phyloP scores from a whole-genome alignment of 2,797 vertebrate species.

The Danio choprae region DNA sequence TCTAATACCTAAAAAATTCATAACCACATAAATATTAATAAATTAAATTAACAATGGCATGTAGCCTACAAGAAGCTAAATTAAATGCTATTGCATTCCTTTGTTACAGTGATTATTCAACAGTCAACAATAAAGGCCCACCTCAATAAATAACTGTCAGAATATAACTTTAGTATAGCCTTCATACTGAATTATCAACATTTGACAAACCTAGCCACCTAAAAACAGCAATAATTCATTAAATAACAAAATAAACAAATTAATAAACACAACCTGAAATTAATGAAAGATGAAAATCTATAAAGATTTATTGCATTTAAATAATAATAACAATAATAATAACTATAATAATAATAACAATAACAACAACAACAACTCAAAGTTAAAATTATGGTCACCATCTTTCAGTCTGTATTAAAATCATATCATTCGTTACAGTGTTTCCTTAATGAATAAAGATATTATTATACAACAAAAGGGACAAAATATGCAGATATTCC shows the following conservation, averaged over 20 bases:
- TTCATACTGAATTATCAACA: no score
- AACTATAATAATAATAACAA: no score
- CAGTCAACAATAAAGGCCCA: not conserved
- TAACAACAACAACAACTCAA: no score
- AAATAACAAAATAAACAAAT: not conserved
- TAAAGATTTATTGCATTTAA: not conserved
- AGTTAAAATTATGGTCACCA: not conserved
- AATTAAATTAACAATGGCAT: not conserved
- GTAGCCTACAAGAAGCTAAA: not conserved
- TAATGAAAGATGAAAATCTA: no score
- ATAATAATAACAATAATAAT: no score
- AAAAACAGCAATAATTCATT: no score
- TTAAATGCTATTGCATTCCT: not conserved
- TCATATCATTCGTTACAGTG: not conserved
- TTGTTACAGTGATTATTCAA: not conserved
- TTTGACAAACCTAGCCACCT: no score
- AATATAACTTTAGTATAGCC: no score
- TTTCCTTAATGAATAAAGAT: conserved; percentile 1
- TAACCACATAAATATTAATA: not conserved
- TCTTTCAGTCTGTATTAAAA: conserved; percentile 7
- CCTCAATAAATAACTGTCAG: no score
- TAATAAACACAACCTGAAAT: not conserved
- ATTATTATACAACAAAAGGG: conserved; percentile 8
- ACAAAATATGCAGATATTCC: not conserved
- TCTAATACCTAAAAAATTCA: no score